Evolutionary conservation across 2,888 invertebrate genomes (phyloP).

Genomic region (Pheosia tremula): DNA sequence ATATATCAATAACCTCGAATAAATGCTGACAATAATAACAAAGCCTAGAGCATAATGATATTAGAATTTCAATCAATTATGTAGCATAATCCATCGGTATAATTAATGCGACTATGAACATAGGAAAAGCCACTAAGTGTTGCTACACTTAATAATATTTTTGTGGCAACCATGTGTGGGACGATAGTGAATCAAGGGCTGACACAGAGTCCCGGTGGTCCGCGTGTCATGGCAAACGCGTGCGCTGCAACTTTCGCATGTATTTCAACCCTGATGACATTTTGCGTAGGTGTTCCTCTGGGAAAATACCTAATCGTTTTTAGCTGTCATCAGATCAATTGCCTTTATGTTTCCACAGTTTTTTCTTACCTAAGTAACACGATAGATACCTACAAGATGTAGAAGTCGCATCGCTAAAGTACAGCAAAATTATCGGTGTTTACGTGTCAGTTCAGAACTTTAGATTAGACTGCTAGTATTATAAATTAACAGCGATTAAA

Average conservation of each 20-base stretch:
- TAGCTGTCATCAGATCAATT: slow-evolving; percentile 16
- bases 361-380: background rate
- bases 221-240: slow-evolving; percentile 74
- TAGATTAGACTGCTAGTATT: too few relatives aligned
- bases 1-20: background rate
- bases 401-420: too few relatives aligned
- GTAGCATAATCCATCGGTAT: too few relatives aligned
- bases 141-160: slow-evolving; percentile 3
- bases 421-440: too few relatives aligned
- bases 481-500: too few relatives aligned
- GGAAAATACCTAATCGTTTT: slow-evolving; percentile 27
- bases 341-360: background rate
- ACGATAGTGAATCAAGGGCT: slow-evolving; percentile 79
- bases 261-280: slow-evolving; percentile 72
- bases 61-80: slow-evolving; percentile 2
- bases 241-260: slow-evolving; percentile 68
- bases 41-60: background rate
- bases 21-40: background rate
- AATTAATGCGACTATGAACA: background rate
- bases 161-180: slow-evolving; percentile 58
- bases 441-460: too few relatives aligned
- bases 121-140: background rate
- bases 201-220: slow-evolving; percentile 79
- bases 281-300: slow-evolving; percentile 62
- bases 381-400: too few relatives aligned